Percentiles rank a stretch among this genome's conserved stretches.
phyloP scores from a whole-genome alignment of 1,140 invertebrate genomes.

The Tetramorium alpestre region DNA sequence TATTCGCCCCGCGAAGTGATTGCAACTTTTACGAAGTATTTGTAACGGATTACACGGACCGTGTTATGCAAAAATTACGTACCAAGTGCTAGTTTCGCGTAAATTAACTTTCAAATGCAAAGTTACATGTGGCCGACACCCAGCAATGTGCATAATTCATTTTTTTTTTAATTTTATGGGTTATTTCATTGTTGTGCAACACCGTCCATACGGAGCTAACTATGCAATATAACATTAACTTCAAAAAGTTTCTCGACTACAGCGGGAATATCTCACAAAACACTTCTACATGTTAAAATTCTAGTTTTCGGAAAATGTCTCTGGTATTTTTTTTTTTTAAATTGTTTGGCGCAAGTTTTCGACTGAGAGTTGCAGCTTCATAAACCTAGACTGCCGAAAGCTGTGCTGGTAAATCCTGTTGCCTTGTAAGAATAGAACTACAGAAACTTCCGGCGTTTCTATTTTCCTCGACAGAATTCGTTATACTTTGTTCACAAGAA shows the following conservation, averaged over 20 bases:
- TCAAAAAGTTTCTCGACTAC: not conserved
- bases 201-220: not conserved
- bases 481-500: constrained; percentile 26
- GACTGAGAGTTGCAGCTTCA: constrained; percentile 30
- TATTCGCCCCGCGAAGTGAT: constrained; percentile 51
- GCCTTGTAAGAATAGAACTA: constrained; percentile 18
- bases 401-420: not conserved
- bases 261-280: not conserved
- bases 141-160: constrained; percentile 34
- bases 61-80: constrained; percentile 49
- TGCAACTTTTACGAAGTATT: constrained; percentile 56
- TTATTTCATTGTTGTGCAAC: constrained; percentile 35
- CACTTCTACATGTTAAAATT: not conserved
- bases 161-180: constrained; percentile 19
- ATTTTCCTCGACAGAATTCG: constrained; percentile 17
- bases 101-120: constrained; percentile 49
- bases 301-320: not conserved
- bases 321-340: not conserved
- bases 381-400: constrained; percentile 24
- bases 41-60: constrained; percentile 46
- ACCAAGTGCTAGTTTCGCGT: constrained; percentile 14
- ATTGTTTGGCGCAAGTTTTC: constrained; percentile 15
- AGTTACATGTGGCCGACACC: constrained; percentile 14
- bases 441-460: constrained; percentile 32
- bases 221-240: not conserved